Base-by-base conservation (phyloP, 2,888 invertebrate species). In the Cerastis leucographa region DNA sequence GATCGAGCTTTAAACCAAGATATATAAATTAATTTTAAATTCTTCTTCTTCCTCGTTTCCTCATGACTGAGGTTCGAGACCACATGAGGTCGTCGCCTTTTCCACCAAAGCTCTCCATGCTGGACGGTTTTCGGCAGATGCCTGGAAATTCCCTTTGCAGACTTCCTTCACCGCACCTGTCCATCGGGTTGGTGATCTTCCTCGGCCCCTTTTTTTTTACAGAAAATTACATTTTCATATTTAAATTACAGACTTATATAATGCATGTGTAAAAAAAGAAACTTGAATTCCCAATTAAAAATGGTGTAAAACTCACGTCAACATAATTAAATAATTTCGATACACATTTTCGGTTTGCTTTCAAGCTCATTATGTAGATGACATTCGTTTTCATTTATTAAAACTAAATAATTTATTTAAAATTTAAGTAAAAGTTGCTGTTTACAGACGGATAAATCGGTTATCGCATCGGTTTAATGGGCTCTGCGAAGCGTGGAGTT, bases 341-440 rank as follows among this genome's bases (percentile, higher is more conserved):
- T 65, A 12, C 19, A 40, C 6, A 25, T 40, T 35, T 35, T 44
- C n/a, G 22, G 25, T 17, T 67, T n/a, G 49, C 54, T 71, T 83
- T 35, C 17, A 14, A 29, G 12, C 66, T 79, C 61, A 71, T 71
- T 78, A 78, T 64, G 78, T 49, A 51, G 44, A 78, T 83, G 62
- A 71, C 44, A 76, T 56, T 67, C 61, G n/a, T 67, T 40, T 54
- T 7, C 67, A 56, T 56, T 82, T 42, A 76, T 64, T 74, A 8
- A 54, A 54, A 54, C 22, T 54, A 29, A 72, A 65, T 44, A 25
- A n/a, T 44, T 44, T 59, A 59, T 54, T 72, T 44, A 46, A 66
- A 51, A 66, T 9, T 12, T 40, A 54, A 66, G 25, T 44, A 9
- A 12, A 74, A 81, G 35, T 17, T n/a, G 4, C 44, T 29, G 29